These are phyloP conservation scores for Antennarius striatus DNA, from an alignment of 2,113 vertebrate genomes.

Conservation along the genomic window DNA sequence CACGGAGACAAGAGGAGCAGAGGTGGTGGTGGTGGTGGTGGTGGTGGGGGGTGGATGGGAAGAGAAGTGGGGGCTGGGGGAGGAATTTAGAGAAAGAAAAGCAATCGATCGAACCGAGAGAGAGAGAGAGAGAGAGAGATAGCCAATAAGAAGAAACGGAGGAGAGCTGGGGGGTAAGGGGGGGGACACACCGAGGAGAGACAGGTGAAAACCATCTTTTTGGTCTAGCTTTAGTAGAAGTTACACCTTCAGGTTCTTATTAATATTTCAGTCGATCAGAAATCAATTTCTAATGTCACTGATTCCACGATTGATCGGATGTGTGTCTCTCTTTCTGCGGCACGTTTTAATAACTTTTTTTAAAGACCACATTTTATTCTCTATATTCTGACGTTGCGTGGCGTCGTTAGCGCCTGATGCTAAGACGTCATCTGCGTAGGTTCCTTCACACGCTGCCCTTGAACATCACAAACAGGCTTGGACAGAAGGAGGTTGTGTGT, in stretches of 20 bases:
- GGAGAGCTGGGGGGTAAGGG: conserved; percentile 19
- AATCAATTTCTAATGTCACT: no score
- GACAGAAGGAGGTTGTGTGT: not conserved
- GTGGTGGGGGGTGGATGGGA: not conserved
- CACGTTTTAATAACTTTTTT: no score
- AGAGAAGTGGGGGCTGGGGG: conserved; percentile 4
- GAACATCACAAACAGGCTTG: no score
- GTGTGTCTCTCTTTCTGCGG: not conserved
- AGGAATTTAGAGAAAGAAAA: conserved; percentile 56
- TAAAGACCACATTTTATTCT: no score
- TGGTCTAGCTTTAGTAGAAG: no score
- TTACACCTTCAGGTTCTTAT: no score
- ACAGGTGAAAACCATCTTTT: no score
- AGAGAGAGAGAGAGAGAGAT: conserved; percentile 8
- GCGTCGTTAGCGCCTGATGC: no score
- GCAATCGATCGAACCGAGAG: conserved; percentile 57
- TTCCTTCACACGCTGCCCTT: no score
- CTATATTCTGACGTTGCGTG: no score
- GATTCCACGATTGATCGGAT: not conserved
- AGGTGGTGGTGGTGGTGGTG: conserved; percentile 10
- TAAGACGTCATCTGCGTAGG: no score
- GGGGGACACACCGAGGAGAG: not conserved
- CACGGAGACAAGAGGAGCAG: conserved; percentile 48
- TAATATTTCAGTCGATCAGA: no score
- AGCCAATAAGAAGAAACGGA: conserved; percentile 5